Percentiles rank a stretch among this genome's conserved stretches.
phyloP scores from a whole-genome alignment of 2,888 invertebrate genomes.

The Cheilosia soror region DNA sequence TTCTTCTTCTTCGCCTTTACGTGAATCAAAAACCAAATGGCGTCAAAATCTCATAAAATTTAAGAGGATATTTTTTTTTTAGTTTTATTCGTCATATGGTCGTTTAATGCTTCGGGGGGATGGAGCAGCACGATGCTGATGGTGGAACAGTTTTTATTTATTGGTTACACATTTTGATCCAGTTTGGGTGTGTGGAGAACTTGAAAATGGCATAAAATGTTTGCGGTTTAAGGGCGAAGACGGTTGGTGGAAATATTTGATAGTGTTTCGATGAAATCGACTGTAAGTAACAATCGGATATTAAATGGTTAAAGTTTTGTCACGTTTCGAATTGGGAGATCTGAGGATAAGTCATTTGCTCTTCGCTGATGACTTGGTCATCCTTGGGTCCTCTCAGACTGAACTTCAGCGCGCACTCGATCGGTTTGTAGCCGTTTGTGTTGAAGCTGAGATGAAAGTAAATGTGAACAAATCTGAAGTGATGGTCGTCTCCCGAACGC shows the following conservation, averaged over 20 bases:
- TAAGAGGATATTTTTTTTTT: conserved; percentile 63
- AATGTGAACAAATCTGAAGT: no score
- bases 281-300: conserved; percentile 45
- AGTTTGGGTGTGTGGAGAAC: conserved; percentile 22
- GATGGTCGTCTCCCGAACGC: no score
- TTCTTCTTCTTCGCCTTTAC: conserved; percentile 47
- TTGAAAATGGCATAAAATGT: conserved; percentile 47
- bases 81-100: conserved; percentile 67
- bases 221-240: conserved; percentile 29
- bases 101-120: conserved; percentile 46
- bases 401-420: no score
- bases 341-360: no score
- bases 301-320: conserved; percentile 36
- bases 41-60: conserved; percentile 71
- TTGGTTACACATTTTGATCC: conserved; percentile 59
- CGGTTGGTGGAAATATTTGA: conserved; percentile 15
- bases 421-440: no score
- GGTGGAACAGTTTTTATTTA: conserved; percentile 52
- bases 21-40: conserved; percentile 70
- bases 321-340: no score
- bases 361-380: no score
- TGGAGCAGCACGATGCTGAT: conserved; percentile 18
- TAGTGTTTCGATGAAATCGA: conserved; percentile 53
- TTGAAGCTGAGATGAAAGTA: no score
- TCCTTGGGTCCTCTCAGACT: no score